Conservation (phyloP, 2,888 invertebrate species). For the Nemapogon koenigi region DNA sequence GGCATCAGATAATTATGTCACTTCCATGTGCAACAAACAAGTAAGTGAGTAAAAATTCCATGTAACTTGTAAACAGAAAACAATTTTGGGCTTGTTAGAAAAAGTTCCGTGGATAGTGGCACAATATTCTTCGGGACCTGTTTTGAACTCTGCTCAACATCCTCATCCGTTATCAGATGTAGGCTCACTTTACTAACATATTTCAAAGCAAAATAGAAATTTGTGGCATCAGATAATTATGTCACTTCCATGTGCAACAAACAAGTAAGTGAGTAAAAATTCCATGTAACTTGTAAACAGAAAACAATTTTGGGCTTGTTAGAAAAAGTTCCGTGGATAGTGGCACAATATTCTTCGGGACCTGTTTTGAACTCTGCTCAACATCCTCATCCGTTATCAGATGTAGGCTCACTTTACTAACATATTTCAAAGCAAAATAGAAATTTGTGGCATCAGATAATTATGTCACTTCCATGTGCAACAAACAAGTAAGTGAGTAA, state of each 20-base stretch:
- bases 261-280: constrained; percentile 13
- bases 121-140: too few relatives aligned
- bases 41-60: constrained; percentile 15
- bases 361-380: too few relatives aligned
- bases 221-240: constrained; percentile 14
- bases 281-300: constrained; percentile 13
- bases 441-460: constrained; percentile 14
- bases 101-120: too few relatives aligned
- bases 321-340: too few relatives aligned
- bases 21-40: constrained; percentile 11
- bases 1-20: constrained; percentile 13
- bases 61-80: constrained; percentile 11
- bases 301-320: constrained; percentile 6
- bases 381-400: constrained; percentile 10
- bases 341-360: too few relatives aligned
- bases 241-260: constrained; percentile 10
- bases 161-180: constrained; percentile 9
- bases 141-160: too few relatives aligned
- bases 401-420: constrained; percentile 9
- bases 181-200: constrained; percentile 11
- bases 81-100: constrained; percentile 5
- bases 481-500: constrained; percentile 11
- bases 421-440: constrained; percentile 14
- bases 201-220: constrained; percentile 14
- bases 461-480: constrained; percentile 12